These are phyloP conservation scores for Thamnophis elegans DNA, from an alignment of 2,797 vertebrate genomes.

Conservation along the genomic window DNA sequence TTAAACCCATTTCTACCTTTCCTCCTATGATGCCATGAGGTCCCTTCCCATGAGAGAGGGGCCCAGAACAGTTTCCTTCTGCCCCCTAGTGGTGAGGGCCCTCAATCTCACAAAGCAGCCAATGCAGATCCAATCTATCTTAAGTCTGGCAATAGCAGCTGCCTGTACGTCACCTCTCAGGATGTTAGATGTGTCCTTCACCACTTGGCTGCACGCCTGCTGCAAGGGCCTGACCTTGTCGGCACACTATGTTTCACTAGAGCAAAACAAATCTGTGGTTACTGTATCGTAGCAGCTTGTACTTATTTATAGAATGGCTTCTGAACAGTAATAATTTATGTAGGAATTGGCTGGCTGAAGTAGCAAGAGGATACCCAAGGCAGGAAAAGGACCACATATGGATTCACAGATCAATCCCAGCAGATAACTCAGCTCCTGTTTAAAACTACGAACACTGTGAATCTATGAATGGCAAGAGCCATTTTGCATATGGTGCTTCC, in stretches of 20 bases:
- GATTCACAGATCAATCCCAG: constrained; percentile 40
- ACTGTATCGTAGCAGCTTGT: constrained; percentile 49
- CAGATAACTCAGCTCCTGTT: constrained; percentile 33
- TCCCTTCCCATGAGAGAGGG: neutral
- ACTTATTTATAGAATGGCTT: constrained; percentile 58
- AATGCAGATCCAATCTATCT: constrained; percentile 24
- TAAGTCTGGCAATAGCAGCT: constrained; percentile 21
- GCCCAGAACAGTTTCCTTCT: neutral
- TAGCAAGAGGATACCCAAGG: constrained; percentile 36
- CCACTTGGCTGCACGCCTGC: constrained; percentile 50
- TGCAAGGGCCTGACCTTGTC: constrained; percentile 64
- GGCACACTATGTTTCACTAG: constrained; percentile 63
- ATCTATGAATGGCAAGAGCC: neutral
- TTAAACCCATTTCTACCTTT: neutral
- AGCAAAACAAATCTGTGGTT: constrained; percentile 59
- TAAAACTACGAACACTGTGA: neutral
- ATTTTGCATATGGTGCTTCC: neutral
- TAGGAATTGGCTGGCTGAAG: constrained; percentile 51
- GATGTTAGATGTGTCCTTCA: constrained; percentile 34
- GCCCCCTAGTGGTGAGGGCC: neutral
- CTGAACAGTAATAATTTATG: constrained; percentile 60
- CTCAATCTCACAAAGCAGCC: constrained; percentile 9
- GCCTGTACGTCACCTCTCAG: constrained; percentile 33
- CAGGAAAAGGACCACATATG: constrained; percentile 42
- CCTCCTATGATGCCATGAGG: neutral